Evolutionary conservation across 2,888 invertebrate species (phyloP), one percentile per base, ranked within the genome.

Genomic region (Eupelmus urozonus): DNA sequence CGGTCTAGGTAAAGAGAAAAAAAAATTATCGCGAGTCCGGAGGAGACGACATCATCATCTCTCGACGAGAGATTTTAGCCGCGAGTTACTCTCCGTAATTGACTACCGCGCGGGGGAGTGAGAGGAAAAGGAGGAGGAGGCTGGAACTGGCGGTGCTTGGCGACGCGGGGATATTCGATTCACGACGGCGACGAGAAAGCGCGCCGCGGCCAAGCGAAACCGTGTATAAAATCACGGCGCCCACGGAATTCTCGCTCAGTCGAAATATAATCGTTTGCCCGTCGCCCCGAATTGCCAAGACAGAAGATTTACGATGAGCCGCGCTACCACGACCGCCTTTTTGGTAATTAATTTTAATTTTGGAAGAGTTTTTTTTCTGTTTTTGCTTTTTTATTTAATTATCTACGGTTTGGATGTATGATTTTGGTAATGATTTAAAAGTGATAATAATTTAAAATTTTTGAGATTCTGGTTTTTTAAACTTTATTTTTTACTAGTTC

Each of bases 221-320:
- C 79, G 82, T n/a, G n/a, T 88, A 88, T 88, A 88, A 86, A 88
- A 88, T 84, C 80, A 18, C 80, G 27, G n/a, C 7, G 11, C 20
- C 23, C 59, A 25, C n/a, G 45, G 62, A 40, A 42, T 71, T 62
- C 27, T 51, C 81, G 83, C 80, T 85, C 85, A 87, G 87, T 88
- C 81, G 75, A 79, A 75, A 59, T 71, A 70, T 60, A 70, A 71
- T 45, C 80, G 76, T 75, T 70, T 78, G 69, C 77, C n/a, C 49
- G 51, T 49, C 40, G 29, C 55, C n/a, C 63, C 73, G 29, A 71
- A 69, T 65, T 66, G 34, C 29, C 72, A 70, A 53, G 23, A 45
- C 34, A n/a, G n/a, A n/a, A 76, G 60, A 27, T 57, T 69, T 76
- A 87, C 86, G 87, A 84, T 40, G 66, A 69, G 57, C 55, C 27